Evolutionary conservation across 1,140 invertebrate species (phyloP), one percentile per base, ranked within the genome.

Genomic region (Plodia interpunctella): DNA sequence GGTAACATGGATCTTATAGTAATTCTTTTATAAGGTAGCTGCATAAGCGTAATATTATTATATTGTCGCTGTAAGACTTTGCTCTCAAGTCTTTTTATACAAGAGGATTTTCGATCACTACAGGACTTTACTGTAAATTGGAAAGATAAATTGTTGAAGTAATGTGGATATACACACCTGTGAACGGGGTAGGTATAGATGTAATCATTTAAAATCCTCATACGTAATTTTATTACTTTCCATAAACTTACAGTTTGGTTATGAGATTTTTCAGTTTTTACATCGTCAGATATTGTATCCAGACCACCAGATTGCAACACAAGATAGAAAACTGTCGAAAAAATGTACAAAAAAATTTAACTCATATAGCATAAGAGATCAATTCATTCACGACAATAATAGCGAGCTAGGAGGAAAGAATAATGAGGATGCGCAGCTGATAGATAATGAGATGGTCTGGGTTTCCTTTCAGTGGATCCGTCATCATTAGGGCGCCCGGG

Each of bases 381-480:
- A 51, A 44, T 44, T 44, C 49, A 51, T 51, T 51, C 35, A 20
- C 30, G 64, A 73, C 68, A 76, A 72, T 71, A 70, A 70, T 68
- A 66, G 54, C 35, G 60, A 65, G 62, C 54, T 65, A 61, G 62
- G 68, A 59, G 44, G 58, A 62, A 62, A 57, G 65, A 70, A 79
- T 74, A 76, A 79, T 76, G 68, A 69, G 71, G 67, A 56, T 79
- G 72, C 72, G 75, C 72, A 78, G 65, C 73, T 78, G 66, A 72
- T 76, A 77, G 74, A 87, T 88, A 88, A 88, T 80, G 84, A 84
- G 79, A 59, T 57, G 62, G 72, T 67, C 63, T 70, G 72, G 78
- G 70, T 76, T 68, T 65, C 74, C 83, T 83, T 84, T 84, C 76
- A 80, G 66, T 57, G 76, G 73, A 86, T 83, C 81, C 79, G 84